These are phyloP conservation scores for Saxidomus purpurata DNA, from an alignment of 1,140 invertebrate genomes.

Conservation along the genomic window DNA sequence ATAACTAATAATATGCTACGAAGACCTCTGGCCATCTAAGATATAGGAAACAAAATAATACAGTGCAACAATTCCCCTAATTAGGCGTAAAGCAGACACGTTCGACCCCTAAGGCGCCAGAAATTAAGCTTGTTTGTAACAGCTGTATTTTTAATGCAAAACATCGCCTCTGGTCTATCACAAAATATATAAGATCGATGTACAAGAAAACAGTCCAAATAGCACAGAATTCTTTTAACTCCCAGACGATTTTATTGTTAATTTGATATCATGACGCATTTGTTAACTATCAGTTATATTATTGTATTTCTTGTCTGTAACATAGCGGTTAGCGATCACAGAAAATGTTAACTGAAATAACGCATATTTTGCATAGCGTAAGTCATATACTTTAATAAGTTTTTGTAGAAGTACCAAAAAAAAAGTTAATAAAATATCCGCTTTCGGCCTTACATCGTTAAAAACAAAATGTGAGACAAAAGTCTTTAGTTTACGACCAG, in stretches of 20 bases:
- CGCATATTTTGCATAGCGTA: too few species aligned
- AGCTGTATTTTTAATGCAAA: neutral
- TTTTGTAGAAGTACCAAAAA: too few species aligned
- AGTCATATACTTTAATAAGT: too few species aligned
- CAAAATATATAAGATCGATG: neutral
- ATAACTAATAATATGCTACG: too few species aligned
- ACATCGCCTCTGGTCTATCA: neutral
- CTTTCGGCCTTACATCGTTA: too few species aligned
- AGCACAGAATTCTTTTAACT: neutral
- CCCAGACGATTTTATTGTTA: neutral
- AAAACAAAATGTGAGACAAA: too few species aligned
- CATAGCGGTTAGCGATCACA: too few species aligned
- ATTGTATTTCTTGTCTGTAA: too few species aligned
- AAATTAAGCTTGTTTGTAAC: neutral
- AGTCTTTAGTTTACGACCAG: too few species aligned
- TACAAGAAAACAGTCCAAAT: neutral
- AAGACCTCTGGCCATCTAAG: too few species aligned
- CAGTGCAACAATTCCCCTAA: neutral
- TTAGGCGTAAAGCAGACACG: neutral
- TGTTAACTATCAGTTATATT: neutral
- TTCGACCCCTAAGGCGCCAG: neutral
- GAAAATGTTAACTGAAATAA: too few species aligned
- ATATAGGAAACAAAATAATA: neutral
- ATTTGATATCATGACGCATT: neutral
- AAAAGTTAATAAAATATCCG: too few species aligned